Conservation (phyloP, 2,113 vertebrate species). For the Oryzias celebensis region DNA sequence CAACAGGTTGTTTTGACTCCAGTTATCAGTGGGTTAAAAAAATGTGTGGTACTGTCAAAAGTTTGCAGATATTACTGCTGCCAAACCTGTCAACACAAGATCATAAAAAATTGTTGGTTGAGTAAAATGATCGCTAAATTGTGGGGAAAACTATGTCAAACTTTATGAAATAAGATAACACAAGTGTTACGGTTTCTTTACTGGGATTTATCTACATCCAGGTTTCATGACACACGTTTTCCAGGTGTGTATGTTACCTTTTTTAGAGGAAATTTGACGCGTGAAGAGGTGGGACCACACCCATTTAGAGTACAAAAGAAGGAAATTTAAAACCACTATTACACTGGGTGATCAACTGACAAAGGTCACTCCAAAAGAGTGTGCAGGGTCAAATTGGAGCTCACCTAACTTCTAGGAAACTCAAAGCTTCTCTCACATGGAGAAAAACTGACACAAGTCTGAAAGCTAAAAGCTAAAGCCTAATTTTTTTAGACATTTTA, state of each 20-base stretch:
- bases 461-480: too few relatives aligned
- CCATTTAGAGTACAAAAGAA: neutral
- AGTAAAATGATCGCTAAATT: too few relatives aligned
- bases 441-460: too few relatives aligned
- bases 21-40: neutral
- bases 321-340: neutral
- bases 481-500: too few relatives aligned
- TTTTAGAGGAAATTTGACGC: neutral
- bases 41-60: too few relatives aligned
- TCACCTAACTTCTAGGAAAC: neutral
- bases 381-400: neutral
- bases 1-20: conserved; percentile 27
- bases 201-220: neutral
- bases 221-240: neutral
- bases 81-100: too few relatives aligned
- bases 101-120: too few relatives aligned
- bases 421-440: neutral
- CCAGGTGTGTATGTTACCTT: neutral
- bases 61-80: too few relatives aligned
- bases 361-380: neutral
- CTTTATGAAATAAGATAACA: too few relatives aligned
- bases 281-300: neutral
- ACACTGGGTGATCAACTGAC: neutral
- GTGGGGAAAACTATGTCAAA: too few relatives aligned
- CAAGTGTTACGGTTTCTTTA: too few relatives aligned